Conservation (phyloP, 2,888 invertebrate genomes). For the Epistrophe eligans region DNA sequence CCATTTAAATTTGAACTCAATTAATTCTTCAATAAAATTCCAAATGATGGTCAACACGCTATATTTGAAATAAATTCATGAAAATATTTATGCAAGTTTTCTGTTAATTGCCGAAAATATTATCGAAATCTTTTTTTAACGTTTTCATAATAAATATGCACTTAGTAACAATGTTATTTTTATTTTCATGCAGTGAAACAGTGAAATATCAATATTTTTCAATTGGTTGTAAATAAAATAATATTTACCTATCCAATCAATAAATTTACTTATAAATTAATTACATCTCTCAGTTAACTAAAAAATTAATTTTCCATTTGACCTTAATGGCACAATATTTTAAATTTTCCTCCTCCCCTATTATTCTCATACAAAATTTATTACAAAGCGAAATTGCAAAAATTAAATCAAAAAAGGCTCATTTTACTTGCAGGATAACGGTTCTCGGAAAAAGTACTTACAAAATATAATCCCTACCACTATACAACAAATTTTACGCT, state of each 20-base stretch:
- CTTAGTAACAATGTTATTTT: background rate
- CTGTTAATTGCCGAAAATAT: background rate
- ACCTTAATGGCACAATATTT: background rate
- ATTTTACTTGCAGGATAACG: constrained; percentile 14
- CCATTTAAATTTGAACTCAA: background rate
- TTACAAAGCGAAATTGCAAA: constrained; percentile 7
- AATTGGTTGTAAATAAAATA: background rate
- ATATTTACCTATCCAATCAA: constrained; percentile 10
- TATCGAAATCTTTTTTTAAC: background rate
- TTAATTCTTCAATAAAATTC: background rate
- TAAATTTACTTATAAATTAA: constrained; percentile 20
- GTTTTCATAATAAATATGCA: background rate
- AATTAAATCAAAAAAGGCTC: constrained; percentile 25
- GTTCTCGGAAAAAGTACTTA: constrained; percentile 4
- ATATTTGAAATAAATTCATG: background rate
- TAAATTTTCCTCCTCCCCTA: background rate
- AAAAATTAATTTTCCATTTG: constrained; percentile 5
- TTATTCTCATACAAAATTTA: background rate
- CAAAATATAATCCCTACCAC: background rate
- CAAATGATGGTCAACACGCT: background rate
- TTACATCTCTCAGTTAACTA: background rate
- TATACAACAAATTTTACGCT: constrained; percentile 9
- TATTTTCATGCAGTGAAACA: background rate
- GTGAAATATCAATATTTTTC: background rate
- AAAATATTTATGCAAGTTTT: background rate